phyloP scores from a whole-genome alignment of 2,888 invertebrate genomes.

The Cryptus viduatorius region DNA sequence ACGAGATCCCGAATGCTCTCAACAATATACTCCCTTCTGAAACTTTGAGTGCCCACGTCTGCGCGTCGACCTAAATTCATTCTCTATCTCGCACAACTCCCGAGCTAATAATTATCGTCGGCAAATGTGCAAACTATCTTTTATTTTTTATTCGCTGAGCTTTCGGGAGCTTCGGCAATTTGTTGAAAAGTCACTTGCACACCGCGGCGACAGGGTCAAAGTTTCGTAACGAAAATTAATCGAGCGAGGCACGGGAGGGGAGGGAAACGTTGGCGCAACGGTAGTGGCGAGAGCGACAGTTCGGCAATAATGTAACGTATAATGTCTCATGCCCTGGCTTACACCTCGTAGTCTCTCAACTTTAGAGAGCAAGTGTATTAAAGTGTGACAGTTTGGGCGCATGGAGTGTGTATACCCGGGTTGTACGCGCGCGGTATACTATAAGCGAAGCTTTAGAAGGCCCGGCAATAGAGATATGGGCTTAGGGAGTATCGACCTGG shows the following conservation, averaged over 20 bases:
- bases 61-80: neutral
- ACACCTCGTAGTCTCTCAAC: slow-evolving; percentile 12
- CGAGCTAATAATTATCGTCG: slow-evolving; percentile 15
- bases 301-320: slow-evolving; percentile 31
- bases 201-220: slow-evolving; percentile 13
- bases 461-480: slow-evolving; percentile 28
- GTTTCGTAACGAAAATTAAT: slow-evolving; percentile 42
- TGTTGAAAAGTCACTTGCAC: neutral
- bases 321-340: slow-evolving; percentile 5
- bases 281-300: slow-evolving; percentile 12
- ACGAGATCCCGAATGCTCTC: neutral
- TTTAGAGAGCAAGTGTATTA: slow-evolving; percentile 17
- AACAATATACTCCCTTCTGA: neutral
- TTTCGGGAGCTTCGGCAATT: neutral
- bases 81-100: neutral
- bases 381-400: neutral
- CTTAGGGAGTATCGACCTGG: slow-evolving; percentile 46
- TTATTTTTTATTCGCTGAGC: neutral
- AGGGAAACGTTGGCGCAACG: neutral
- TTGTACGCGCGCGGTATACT: neutral
- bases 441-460: neutral
- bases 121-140: neutral
- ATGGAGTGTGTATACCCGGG: neutral
- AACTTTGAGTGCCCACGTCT: neutral
- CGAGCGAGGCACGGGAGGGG: neutral